phyloP scores from a whole-genome alignment of 2,888 invertebrate species.

The Gerris lacustris region DNA sequence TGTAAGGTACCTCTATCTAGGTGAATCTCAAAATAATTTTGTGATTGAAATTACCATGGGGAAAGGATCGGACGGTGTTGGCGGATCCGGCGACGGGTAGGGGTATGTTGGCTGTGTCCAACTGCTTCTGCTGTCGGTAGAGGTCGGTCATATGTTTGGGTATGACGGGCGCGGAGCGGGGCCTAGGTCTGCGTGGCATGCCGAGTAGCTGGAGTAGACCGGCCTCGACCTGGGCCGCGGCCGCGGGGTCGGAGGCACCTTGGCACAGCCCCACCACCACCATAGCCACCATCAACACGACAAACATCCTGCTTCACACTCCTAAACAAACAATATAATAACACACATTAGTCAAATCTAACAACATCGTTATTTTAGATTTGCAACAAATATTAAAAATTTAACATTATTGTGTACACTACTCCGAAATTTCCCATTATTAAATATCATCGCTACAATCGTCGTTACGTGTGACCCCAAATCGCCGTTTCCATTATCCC shows the following conservation, averaged over 20 bases:
- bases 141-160: slow-evolving; percentile 71
- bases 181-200: slow-evolving; percentile 37
- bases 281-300: slow-evolving; percentile 35
- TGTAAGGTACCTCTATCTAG: too few relatives aligned
- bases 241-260: slow-evolving; percentile 32
- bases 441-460: too few relatives aligned
- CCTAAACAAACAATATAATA: slow-evolving; percentile 31
- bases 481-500: too few relatives aligned
- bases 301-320: slow-evolving; percentile 38
- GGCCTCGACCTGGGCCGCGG: slow-evolving; percentile 33
- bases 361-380: too few relatives aligned
- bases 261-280: slow-evolving; percentile 32
- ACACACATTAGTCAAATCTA: too few relatives aligned
- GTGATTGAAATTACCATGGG: slow-evolving; percentile 49
- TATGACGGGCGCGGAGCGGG: slow-evolving; percentile 44
- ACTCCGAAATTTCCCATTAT: too few relatives aligned
- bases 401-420: too few relatives aligned
- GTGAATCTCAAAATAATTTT: too few relatives aligned
- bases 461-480: too few relatives aligned
- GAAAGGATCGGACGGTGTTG: slow-evolving; percentile 74
- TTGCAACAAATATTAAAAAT: too few relatives aligned
- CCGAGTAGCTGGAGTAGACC: slow-evolving; percentile 39
- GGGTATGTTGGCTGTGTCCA: slow-evolving; percentile 52
- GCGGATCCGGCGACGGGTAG: slow-evolving; percentile 60
- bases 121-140: slow-evolving; percentile 55